A percentile compares a stretch with the other conserved stretches of the same genome.
Conservation (phyloP, 2,888 invertebrate genomes). For the Diarsia mendica region DNA sequence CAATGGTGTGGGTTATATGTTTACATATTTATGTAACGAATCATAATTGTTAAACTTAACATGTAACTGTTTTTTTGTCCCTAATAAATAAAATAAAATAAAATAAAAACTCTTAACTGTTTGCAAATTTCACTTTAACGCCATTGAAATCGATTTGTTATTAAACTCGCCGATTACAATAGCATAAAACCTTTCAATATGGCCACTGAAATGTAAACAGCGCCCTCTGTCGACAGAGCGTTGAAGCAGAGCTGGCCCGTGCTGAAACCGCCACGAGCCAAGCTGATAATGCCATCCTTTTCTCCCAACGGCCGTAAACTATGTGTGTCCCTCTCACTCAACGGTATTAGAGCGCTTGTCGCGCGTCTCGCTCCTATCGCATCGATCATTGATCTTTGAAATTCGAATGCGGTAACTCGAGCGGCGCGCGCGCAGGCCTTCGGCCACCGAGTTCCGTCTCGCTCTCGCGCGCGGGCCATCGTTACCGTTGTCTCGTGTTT, state of each 20-base stretch:
- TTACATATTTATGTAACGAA: too few relatives aligned
- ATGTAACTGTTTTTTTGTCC: too few relatives aligned
- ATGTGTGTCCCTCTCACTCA: conserved; percentile 71
- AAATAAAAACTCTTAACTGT: conserved; percentile 62
- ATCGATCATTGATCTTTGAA: conserved; percentile 90
- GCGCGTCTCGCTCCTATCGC: conserved; percentile 86
- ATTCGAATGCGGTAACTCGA: conserved; percentile 88
- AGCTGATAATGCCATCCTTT: conserved; percentile 72
- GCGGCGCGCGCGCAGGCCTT: conserved; percentile 87
- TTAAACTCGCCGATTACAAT: conserved; percentile 64
- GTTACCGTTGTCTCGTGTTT: conserved; percentile 88
- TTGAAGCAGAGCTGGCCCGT: conserved; percentile 70
- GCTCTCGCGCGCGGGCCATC: conserved; percentile 81
- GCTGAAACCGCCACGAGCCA: conserved; percentile 87
- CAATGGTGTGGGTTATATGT: too few relatives aligned
- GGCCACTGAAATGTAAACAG: conserved; percentile 71
- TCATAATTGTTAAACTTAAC: too few relatives aligned
- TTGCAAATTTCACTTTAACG: conserved; percentile 62
- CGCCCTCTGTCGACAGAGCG: conserved; percentile 79
- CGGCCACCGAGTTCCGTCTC: conserved; percentile 81
- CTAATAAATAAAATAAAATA: too few relatives aligned
- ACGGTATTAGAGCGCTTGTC: conserved; percentile 75
- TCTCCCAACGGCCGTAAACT: conserved; percentile 60
- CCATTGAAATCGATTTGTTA: conserved; percentile 68
- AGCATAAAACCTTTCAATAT: conserved; percentile 63